Percentiles rank a stretch among this genome's conserved stretches.
These are phyloP conservation scores for Torymus auratus DNA, from an alignment of 2,888 invertebrate genomes.

Conservation along the genomic window DNA sequence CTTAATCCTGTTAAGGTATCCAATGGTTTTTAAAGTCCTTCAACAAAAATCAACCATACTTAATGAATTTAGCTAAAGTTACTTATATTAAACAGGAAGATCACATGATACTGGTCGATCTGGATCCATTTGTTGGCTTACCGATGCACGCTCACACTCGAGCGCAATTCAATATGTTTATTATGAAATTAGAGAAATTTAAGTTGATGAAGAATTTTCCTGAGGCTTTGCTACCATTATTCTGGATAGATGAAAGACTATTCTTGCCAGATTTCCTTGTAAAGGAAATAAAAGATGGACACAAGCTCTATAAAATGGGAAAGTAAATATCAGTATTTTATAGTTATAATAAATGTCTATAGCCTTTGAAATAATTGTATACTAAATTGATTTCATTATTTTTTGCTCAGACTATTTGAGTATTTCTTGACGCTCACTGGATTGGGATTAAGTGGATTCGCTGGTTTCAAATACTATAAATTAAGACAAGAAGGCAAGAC, in stretches of 20 bases:
- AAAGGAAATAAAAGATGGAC: conserved; percentile 64
- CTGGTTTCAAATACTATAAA: too few species aligned
- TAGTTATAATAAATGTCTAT: too few species aligned
- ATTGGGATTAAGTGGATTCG: too few species aligned
- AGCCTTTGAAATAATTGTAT: too few species aligned
- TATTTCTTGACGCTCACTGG: too few species aligned
- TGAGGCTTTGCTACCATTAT: conserved; percentile 82
- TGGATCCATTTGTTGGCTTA: conserved; percentile 88
- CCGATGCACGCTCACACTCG: conserved; percentile 85
- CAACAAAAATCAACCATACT: neutral
- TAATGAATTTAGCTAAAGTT: too few species aligned
- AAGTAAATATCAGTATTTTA: conserved; percentile 60
- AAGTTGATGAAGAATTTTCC: conserved; percentile 83
- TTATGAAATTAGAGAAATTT: conserved; percentile 82
- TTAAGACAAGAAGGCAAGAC: too few species aligned
- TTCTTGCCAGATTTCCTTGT: conserved; percentile 66
- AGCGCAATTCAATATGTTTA: conserved; percentile 84
- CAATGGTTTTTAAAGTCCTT: neutral
- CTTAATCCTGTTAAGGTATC: conserved; percentile 67
- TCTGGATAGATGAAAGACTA: conserved; percentile 88
- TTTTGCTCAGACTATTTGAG: too few species aligned
- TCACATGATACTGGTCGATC: conserved; percentile 86
- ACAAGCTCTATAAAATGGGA: conserved; percentile 37
- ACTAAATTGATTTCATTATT: too few species aligned
- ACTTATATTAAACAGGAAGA: conserved; percentile 74